These are phyloP conservation scores for Stenolophus ochropezus DNA, from an alignment of 2,888 invertebrate genomes.

Conservation along the genomic window DNA sequence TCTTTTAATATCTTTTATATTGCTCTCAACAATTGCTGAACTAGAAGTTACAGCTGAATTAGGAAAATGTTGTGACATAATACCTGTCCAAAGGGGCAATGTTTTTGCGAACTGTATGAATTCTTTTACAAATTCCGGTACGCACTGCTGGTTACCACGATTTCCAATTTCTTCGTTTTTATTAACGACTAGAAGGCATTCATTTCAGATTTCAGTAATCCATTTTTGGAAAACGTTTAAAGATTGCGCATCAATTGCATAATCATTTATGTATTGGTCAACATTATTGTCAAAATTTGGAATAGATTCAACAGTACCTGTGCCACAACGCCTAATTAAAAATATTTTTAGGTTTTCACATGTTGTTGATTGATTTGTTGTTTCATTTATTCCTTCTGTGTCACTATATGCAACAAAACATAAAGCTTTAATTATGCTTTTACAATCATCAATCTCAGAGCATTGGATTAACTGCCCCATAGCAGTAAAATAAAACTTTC, in stretches of 20 bases:
- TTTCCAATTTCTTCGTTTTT: slow-evolving; percentile 4
- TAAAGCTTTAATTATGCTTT: background rate
- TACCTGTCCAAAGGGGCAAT: background rate
- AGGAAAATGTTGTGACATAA: background rate
- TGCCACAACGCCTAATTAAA: slow-evolving; percentile 3
- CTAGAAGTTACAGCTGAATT: background rate
- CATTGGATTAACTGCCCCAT: background rate
- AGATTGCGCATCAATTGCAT: background rate
- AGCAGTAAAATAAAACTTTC: background rate
- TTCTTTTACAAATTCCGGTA: background rate
- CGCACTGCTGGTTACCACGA: background rate
- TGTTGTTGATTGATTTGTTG: background rate
- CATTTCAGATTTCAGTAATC: background rate
- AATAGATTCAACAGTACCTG: background rate
- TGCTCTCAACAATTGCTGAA: background rate
- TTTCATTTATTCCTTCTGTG: slow-evolving; percentile 1
- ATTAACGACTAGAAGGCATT: background rate
- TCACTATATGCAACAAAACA: background rate
- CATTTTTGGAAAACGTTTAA: background rate
- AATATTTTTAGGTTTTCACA: background rate
- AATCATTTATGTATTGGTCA: background rate
- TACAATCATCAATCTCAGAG: background rate
- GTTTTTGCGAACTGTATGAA: background rate
- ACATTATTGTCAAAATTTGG: background rate
- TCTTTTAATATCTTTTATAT: background rate